Evolutionary conservation across 1,140 invertebrate species (phyloP), one percentile per base, ranked within the genome.

Genomic region (Delia radicum): DNA sequence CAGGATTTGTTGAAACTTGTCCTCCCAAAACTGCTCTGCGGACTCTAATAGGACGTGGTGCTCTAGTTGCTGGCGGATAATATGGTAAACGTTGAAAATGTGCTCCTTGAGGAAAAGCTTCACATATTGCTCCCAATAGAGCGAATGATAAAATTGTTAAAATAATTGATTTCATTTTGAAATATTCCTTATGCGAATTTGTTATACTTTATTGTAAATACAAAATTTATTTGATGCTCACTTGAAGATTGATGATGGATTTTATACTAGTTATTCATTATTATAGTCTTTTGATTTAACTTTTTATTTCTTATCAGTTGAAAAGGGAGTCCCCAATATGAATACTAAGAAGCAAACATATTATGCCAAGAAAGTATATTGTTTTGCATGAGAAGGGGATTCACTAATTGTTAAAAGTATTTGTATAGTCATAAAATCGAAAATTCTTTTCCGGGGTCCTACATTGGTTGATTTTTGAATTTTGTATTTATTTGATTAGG

Each of bases 1-100:
- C 78, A 1, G 82, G 82, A 77, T 81, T 84, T 0, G 80, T 82
- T 10, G 74, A 24, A 27, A 83, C 7, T 4, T 80, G 80, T 12
- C 82, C 82, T 6, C 82, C 81, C 29, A 84, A 27, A 1, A 79
- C 80, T 13, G 81, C 81, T 10, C 82, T 80, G 1, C 82, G 79
- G 1, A 79, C 76, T 18, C 82, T 80, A 8, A 79, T 79, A 0
- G 78, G 75, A 10, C 76, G 79, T n/a, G 75, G 76, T 27, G 61
- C 76, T 1, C 62, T 42, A 0, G 76, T 74, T 0, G 78, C 79
- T 26, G 55, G 72, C 5, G 80, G 80, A 77, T 82, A 79, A 26
- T 82, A 82, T 0, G 71, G 75, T 15, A 82, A 33, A 0, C 74
- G 74, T 26, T 78, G 80, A 73, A 69, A 76, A 0, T 29, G 18